A percentile compares a stretch with the other conserved stretches of the same genome.
These are phyloP conservation scores for Azorinus chamasolen DNA, from an alignment of 2,888 invertebrate species.

Conservation along the genomic window DNA sequence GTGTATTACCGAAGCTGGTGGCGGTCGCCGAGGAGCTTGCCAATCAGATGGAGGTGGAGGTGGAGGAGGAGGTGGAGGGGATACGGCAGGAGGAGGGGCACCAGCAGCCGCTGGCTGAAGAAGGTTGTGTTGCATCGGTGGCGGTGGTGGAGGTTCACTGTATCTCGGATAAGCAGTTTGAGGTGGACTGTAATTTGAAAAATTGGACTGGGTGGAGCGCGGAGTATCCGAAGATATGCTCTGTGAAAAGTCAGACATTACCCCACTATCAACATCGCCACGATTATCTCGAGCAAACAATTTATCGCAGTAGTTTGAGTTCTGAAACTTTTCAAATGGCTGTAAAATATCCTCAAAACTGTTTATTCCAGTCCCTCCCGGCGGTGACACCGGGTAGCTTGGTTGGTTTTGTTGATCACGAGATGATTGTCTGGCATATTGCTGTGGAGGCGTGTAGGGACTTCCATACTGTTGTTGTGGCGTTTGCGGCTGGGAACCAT, in stretches of 20 bases:
- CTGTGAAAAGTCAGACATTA: constrained; percentile 61
- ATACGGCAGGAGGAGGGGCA: constrained; percentile 58
- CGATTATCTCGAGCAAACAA: constrained; percentile 63
- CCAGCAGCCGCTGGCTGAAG: constrained; percentile 48
- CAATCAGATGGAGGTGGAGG: constrained; percentile 61
- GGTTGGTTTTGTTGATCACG: constrained; percentile 49
- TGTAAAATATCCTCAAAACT: constrained; percentile 73
- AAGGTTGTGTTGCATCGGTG: constrained; percentile 53
- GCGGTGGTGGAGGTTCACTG: constrained; percentile 30
- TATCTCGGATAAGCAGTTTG: constrained; percentile 31
- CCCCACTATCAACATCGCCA: constrained; percentile 67
- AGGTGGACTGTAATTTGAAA: constrained; percentile 54
- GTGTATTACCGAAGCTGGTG: constrained; percentile 60
- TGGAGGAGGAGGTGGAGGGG: constrained; percentile 68
- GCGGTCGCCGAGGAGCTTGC: constrained; percentile 67
- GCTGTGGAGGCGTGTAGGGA: constrained; percentile 47
- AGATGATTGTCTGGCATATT: constrained; percentile 39
- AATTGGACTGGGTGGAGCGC: constrained; percentile 52
- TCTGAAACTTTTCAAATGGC: constrained; percentile 73
- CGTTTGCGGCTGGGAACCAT: constrained; percentile 21
- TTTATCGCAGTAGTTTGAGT: constrained; percentile 72
- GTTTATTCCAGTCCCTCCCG: constrained; percentile 61
- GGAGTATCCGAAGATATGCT: constrained; percentile 60
- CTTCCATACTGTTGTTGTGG: constrained; percentile 30
- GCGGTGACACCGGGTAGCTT: constrained; percentile 31